Evolutionary conservation across 2,888 invertebrate genomes (phyloP).

Genomic region (Ophion slaviceki): DNA sequence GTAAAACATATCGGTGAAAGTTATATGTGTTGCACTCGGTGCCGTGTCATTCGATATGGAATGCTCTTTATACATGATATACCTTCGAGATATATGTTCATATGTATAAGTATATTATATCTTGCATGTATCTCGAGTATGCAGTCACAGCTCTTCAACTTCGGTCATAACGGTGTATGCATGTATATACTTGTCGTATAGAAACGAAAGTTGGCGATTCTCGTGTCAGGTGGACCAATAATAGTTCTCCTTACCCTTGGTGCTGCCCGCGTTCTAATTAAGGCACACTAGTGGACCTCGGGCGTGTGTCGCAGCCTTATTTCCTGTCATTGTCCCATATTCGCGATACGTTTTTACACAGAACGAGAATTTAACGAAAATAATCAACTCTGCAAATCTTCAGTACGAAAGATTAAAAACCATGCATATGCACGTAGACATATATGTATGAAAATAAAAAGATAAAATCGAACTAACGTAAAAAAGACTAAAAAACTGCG

Average conservation of each 20-base stretch:
- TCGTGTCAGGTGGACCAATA: slow-evolving; percentile 66
- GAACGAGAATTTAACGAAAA: slow-evolving; percentile 46
- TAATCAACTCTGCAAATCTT: slow-evolving; percentile 26
- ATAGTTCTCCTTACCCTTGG: slow-evolving; percentile 72
- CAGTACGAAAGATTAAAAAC: slow-evolving; percentile 9
- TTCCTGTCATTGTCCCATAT: slow-evolving; percentile 71
- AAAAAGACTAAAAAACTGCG: background rate
- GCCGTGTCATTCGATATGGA: background rate
- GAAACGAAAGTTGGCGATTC: slow-evolving; percentile 62
- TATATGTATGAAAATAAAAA: background rate
- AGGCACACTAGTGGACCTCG: slow-evolving; percentile 67
- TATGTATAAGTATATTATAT: background rate
- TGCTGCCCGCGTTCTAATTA: slow-evolving; percentile 74
- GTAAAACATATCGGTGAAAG: too few species aligned
- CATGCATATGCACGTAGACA: background rate
- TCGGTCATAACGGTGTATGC: slow-evolving; percentile 12
- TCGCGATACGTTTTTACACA: slow-evolving; percentile 59
- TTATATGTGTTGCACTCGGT: background rate
- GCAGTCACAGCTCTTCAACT: slow-evolving; percentile 23
- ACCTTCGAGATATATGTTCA: background rate
- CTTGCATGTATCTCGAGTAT: slow-evolving; percentile 4
- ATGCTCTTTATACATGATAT: background rate
- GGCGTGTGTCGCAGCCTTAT: slow-evolving; percentile 62
- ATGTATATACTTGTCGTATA: slow-evolving; percentile 7
- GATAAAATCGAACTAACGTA: background rate